Base-by-base conservation (phyloP, 2,888 invertebrate genomes). In the Platypus cylindrus region DNA sequence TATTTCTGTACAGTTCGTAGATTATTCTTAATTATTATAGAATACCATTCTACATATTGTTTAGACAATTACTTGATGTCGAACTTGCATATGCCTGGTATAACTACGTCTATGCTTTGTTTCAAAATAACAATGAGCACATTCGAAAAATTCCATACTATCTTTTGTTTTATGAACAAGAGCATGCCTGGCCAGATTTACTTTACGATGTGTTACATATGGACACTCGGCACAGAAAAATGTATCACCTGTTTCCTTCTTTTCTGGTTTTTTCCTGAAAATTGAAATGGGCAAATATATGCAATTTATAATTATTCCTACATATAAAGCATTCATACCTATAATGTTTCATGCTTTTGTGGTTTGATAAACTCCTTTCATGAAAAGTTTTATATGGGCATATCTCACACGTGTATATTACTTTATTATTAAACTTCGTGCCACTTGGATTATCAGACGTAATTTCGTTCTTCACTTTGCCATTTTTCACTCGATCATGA, bases 71-170 rank as follows among this genome's bases (percentile, higher is more conserved):
- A 43, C 35, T 11, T 29, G 20, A 27, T 43, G 43, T 11, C 9
- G 17, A 2, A 28, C 30, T 14, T 40, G 37, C 40, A 43, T 26
- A 30, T 43, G 43, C 27, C 43, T 14, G 14, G 31, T 37, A 22
- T 37, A 43, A 17, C 41, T 44, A n/a, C 44, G 29, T 4, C 37
- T 26, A 20, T 44, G 44, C 22, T 41, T 41, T 3, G 41, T 41
- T 30, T 44, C 38, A 14, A 44, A 41, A 3, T 36, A 22, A 25
- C 44, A 44, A 15, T 44, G 39, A 7, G 38, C 32, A 15, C 44
- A 44, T 18, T 41, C 41, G n/a, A 28, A 39, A 14, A 39, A 30
- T 25, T 35, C 35, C 32, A 41, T 34, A 20, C 37, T 39, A 9
- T 27, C 15, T 12, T 41, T 39, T 3, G 38, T 39, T 12, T 29